Conservation (phyloP, 2,888 invertebrate species). For the Diaphora mendica region DNA sequence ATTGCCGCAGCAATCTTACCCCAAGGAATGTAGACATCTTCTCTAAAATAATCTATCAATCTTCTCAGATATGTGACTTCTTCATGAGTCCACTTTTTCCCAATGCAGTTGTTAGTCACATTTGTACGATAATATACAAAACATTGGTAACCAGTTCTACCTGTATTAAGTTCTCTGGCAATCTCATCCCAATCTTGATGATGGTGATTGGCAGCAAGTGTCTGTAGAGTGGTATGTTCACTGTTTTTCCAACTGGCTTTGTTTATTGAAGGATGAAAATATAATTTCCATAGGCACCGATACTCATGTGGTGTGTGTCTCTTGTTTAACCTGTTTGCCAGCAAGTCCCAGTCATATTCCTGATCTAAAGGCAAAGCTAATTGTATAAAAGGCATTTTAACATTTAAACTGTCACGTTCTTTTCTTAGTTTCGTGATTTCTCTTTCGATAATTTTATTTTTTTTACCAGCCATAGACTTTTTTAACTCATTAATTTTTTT, state of each 20-base stretch:
- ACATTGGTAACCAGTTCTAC: conserved; percentile 89
- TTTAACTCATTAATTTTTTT: conserved; percentile 57
- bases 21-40: conserved; percentile 91
- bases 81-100: conserved; percentile 87
- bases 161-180: conserved; percentile 84
- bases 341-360: conserved; percentile 87
- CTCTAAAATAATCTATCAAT: conserved; percentile 87
- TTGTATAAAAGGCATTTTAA: conserved; percentile 57
- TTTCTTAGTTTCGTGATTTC: conserved; percentile 53
- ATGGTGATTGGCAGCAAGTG: conserved; percentile 66
- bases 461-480: conserved; percentile 21
- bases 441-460: conserved; percentile 25
- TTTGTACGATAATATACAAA: conserved; percentile 89
- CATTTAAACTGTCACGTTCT: conserved; percentile 54
- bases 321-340: conserved; percentile 78
- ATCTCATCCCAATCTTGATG: conserved; percentile 90
- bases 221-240: conserved; percentile 66
- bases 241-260: conserved; percentile 71
- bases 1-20: conserved; percentile 88
- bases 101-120: conserved; percentile 62
- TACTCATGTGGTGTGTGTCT: conserved; percentile 89
- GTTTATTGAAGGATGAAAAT: conserved; percentile 89
- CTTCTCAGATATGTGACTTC: conserved; percentile 89
- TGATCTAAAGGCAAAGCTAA: conserved; percentile 69
- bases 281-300: conserved; percentile 90